Conservation (phyloP, 1,140 invertebrate species). For the Hetaerina americana region DNA sequence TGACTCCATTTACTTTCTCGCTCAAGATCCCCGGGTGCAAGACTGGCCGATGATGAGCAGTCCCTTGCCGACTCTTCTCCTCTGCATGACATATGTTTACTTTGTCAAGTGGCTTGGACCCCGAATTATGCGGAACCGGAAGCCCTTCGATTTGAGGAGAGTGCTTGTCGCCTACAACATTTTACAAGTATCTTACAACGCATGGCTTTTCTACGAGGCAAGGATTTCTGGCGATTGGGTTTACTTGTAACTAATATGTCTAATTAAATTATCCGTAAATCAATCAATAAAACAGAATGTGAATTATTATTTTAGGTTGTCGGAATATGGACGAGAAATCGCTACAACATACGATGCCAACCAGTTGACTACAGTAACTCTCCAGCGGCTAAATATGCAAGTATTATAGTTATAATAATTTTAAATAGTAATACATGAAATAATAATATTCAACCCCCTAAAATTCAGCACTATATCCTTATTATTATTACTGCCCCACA, state of each 20-base stretch:
- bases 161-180: neutral
- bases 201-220: neutral
- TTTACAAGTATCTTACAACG: neutral
- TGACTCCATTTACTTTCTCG: too few species aligned
- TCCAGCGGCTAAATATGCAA: conserved; percentile 60
- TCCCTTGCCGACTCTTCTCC: neutral
- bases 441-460: too few species aligned
- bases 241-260: too few species aligned
- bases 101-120: neutral
- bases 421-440: too few species aligned
- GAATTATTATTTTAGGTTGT: too few species aligned
- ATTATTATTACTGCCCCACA: too few species aligned
- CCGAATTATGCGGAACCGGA: neutral
- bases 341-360: conserved; percentile 30
- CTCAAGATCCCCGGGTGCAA: neutral
- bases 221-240: too few species aligned
- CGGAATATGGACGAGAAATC: neutral
- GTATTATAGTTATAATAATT: too few species aligned
- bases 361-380: conserved; percentile 65
- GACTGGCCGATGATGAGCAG: neutral
- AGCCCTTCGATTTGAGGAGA: neutral
- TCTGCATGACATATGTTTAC: neutral
- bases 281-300: too few species aligned
- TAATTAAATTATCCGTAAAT: too few species aligned
- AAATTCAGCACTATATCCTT: too few species aligned